Evolutionary conservation across 2,888 invertebrate genomes (phyloP), one percentile per base, ranked within the genome.

Genomic region (Acanthacorydalis orientalis): DNA sequence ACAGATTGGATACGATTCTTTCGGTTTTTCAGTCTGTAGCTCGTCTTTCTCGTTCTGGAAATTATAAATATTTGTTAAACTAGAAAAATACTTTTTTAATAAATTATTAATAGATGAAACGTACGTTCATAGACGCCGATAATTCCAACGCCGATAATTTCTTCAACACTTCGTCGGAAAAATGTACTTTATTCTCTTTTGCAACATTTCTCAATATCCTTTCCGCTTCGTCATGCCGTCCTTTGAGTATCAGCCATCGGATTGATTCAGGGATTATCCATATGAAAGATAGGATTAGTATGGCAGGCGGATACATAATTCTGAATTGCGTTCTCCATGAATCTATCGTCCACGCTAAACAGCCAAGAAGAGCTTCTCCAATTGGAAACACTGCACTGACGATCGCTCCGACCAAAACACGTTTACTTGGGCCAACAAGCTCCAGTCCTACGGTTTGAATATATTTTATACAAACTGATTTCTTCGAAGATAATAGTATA

Each of bases 191-290:
- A 55, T 84, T 84, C 50, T 78, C 69, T 46, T 64, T 64, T 0
- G 83, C 78, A 2, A 81, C 77, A 54, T 70, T 75, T 11, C 68
- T 66, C 10, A 83, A 63, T 15, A 80, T 73, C 2, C 60, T 60
- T 46, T 73, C 73, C 0, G 80, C 79, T 38, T 73, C 68, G 0
- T 70, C 65, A 11, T 67, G 64, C 49, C 73, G 66, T 2, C 75
- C 74, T 48, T 75, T 73, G 10, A 77, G 75, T 45, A 83, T 65
- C 47, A 86, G 69, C 88, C 88, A 88, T 56, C 87, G 72, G 44
- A 79, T 69, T 53, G 83, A 83, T 67, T 84, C 84, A 32, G 83
- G 80, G 31, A 81, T 59, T 43, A 82, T 59, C 71, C 80, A 75
- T 57, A 77, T 72, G 61, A 83, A 82, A 10, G 74, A 62, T 42